Percentiles rank a stretch among this genome's conserved stretches.
phyloP scores from a whole-genome alignment of 2,888 invertebrate species.

The Limnephilus auricula region DNA sequence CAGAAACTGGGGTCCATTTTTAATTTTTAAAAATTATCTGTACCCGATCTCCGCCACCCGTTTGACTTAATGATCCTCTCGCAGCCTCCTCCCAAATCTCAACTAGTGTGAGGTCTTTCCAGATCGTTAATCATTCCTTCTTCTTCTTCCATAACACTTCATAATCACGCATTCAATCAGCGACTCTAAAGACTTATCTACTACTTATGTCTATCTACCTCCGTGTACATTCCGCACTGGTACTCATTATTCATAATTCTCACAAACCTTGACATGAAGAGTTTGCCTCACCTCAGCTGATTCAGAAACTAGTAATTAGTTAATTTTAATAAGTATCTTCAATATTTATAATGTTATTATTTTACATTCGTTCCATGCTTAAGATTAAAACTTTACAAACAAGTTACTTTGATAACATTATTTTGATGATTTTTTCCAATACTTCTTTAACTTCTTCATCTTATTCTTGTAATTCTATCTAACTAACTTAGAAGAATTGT shows the following conservation, averaged over 20 bases:
- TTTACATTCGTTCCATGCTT: too few species aligned
- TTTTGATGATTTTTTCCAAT: too few species aligned
- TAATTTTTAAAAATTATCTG: background rate
- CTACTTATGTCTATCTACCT: background rate
- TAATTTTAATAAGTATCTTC: background rate
- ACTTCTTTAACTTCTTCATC: too few species aligned
- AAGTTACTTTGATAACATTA: too few species aligned
- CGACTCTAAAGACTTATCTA: background rate
- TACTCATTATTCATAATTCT: background rate
- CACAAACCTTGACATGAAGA: background rate
- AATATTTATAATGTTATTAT: too few species aligned
- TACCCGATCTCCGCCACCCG: background rate
- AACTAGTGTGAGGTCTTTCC: slow-evolving; percentile 14
- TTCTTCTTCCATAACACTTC: slow-evolving; percentile 18
- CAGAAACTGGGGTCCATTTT: background rate
- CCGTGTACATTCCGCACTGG: background rate
- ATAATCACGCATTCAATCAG: slow-evolving; percentile 3
- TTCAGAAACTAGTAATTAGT: background rate
- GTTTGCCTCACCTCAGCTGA: background rate
- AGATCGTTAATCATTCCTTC: slow-evolving; percentile 31
- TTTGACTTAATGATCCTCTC: slow-evolving; percentile 30
- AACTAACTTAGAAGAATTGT: too few species aligned
- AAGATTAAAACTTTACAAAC: too few species aligned
- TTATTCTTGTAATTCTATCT: too few species aligned
- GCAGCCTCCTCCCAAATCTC: slow-evolving; percentile 7